Evolutionary conservation across 2,113 vertebrate genomes (phyloP).

Genomic region (Eudyptes chrysolophus): DNA sequence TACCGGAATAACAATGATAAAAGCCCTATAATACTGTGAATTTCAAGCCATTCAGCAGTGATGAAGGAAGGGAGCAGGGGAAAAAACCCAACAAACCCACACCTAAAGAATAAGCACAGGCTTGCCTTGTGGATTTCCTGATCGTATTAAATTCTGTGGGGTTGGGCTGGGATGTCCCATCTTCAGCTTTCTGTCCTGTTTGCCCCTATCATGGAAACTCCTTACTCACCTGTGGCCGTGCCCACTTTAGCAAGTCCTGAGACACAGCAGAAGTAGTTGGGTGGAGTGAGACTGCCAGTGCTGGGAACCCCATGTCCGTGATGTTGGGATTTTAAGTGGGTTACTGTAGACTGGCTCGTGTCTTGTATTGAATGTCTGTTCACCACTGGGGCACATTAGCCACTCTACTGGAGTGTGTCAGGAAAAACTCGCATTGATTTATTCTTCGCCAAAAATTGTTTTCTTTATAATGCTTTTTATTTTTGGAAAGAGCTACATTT

Average conservation of each 20-base stretch:
- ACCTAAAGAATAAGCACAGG: neutral
- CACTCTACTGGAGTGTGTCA: neutral
- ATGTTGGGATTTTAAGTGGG: neutral
- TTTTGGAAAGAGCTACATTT: neutral
- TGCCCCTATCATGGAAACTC: neutral
- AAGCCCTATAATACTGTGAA: neutral
- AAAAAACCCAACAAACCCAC: neutral
- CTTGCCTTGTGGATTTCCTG: neutral
- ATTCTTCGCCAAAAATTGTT: neutral
- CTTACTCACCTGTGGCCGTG: neutral
- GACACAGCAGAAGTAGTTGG: neutral
- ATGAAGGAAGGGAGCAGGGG: neutral
- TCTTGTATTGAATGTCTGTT: neutral
- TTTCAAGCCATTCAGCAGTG: neutral
- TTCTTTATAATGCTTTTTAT: neutral
- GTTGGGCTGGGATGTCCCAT: neutral
- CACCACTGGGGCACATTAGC: neutral
- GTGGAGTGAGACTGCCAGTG: neutral
- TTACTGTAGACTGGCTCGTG: neutral
- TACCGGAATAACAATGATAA: neutral
- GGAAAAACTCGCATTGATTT: neutral
- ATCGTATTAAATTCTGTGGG: neutral
- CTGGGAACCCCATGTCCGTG: neutral
- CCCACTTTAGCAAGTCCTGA: neutral
- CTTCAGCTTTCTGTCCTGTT: neutral